A percentile compares a stretch with the other conserved stretches of the same genome.
These are phyloP conservation scores for Polymixis flavicincta DNA, from an alignment of 2,888 invertebrate species.

Conservation along the genomic window DNA sequence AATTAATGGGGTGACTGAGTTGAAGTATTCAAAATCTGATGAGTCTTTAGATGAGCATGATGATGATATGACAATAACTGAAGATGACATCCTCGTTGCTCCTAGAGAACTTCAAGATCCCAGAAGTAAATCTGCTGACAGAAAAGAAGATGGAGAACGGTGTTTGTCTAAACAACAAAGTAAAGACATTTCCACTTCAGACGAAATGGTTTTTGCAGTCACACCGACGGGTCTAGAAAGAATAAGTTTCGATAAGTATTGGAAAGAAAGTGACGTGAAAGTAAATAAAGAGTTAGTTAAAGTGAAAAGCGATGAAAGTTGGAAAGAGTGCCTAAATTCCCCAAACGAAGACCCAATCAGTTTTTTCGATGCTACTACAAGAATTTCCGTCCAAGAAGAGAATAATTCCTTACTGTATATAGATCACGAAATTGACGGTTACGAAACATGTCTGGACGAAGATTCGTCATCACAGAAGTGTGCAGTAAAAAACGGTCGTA, in stretches of 20 bases:
- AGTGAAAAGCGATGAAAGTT: conserved; percentile 85
- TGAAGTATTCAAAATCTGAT: conserved; percentile 85
- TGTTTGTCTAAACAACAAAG: conserved; percentile 87
- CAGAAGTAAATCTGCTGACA: conserved; percentile 81
- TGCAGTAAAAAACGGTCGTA: conserved; percentile 82
- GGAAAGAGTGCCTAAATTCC: conserved; percentile 85
- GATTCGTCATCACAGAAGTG: conserved; percentile 86
- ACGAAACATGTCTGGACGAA: conserved; percentile 92
- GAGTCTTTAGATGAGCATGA: conserved; percentile 86
- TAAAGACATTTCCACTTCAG: conserved; percentile 88
- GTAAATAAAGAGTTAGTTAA: conserved; percentile 76
- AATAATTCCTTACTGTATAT: conserved; percentile 85
- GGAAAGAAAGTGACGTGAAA: conserved; percentile 83
- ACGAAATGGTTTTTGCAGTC: conserved; percentile 90
- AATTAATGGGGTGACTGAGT: conserved; percentile 79
- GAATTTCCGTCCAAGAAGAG: conserved; percentile 84
- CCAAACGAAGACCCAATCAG: conserved; percentile 78
- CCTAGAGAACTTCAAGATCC: conserved; percentile 83
- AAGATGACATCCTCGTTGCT: conserved; percentile 83
- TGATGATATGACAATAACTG: conserved; percentile 89
- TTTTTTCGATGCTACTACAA: conserved; percentile 79
- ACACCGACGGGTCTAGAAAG: conserved; percentile 89
- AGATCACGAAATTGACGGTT: conserved; percentile 90
- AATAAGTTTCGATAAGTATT: conserved; percentile 89
- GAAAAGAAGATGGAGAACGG: conserved; percentile 74